phyloP scores from a whole-genome alignment of 53 echinoderm and acorn worm genomes.

The Holothuria scabra region DNA sequence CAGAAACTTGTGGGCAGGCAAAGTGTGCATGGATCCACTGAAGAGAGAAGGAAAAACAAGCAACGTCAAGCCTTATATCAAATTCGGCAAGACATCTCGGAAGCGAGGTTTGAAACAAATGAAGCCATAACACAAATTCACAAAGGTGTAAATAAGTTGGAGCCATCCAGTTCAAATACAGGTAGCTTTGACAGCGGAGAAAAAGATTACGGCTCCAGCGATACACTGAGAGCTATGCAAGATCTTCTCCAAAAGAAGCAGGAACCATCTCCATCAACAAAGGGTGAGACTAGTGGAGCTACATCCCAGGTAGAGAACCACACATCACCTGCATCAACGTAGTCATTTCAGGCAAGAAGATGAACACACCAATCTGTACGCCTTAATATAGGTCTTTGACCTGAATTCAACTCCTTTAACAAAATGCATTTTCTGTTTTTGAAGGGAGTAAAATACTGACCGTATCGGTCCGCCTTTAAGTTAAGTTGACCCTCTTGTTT shows the following conservation, averaged over 20 bases:
- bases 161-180: constrained; percentile 8
- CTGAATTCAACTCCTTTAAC: constrained; percentile 14
- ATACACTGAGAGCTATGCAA: constrained; percentile 79
- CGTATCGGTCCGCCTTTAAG: too few relatives aligned
- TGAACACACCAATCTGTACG: background rate
- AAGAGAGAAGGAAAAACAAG: constrained; percentile 61
- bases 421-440: background rate
- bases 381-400: constrained; percentile 27
- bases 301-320: background rate
- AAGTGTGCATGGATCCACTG: constrained; percentile 48
- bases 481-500: too few relatives aligned
- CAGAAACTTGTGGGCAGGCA: constrained; percentile 84
- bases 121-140: constrained; percentile 75
- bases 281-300: background rate
- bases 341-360: constrained; percentile 1
- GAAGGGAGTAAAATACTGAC: background rate
- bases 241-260: constrained; percentile 59
- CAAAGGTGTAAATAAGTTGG: constrained; percentile 66
- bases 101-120: constrained; percentile 75
- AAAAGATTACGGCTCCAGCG: constrained; percentile 75
- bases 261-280: constrained; percentile 1
- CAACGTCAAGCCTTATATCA: constrained; percentile 79
- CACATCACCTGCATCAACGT: constrained; percentile 8
- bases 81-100: constrained; percentile 79
- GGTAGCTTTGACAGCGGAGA: constrained; percentile 57